A percentile compares a stretch with the other conserved stretches of the same genome.
phyloP scores from a whole-genome alignment of 2,888 invertebrate species.

The Latrodectus elegans region DNA sequence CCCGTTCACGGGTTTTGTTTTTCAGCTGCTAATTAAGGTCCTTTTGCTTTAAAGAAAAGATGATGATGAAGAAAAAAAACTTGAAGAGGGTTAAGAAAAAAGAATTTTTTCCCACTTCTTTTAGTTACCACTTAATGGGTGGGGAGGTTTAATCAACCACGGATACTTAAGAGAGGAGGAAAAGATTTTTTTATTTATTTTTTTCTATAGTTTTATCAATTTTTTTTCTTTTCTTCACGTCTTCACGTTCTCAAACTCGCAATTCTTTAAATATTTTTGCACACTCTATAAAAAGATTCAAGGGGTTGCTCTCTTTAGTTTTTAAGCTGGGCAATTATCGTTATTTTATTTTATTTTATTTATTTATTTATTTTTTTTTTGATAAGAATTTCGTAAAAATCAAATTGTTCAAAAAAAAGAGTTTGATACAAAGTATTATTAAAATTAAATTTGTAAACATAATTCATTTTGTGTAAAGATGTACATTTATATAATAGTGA shows the following conservation, averaged over 20 bases:
- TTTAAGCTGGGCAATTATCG: conserved; percentile 32
- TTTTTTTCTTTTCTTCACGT: background rate
- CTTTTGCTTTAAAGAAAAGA: conserved; percentile 10
- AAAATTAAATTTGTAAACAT: no score
- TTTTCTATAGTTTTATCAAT: background rate
- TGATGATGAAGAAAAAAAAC: conserved; percentile 22
- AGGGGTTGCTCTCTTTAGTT: conserved; percentile 1
- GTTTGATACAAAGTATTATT: no score
- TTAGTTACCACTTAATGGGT: conserved; percentile 46
- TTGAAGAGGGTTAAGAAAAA: conserved; percentile 7
- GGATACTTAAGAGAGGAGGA: conserved; percentile 23
- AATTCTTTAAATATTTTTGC: conserved; percentile 21
- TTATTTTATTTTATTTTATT: no score
- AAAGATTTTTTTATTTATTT: conserved; percentile 13
- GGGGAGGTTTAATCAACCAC: conserved; percentile 57
- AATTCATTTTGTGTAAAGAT: no score
- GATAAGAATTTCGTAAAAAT: no score
- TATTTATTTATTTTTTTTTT: no score
- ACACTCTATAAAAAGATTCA: conserved; percentile 29
- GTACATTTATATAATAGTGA: no score
- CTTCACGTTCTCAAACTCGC: background rate
- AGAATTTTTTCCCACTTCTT: conserved; percentile 25
- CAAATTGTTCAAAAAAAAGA: no score
- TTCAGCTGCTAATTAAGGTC: conserved; percentile 58
- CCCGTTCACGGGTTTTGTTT: conserved; percentile 51